Conservation (phyloP, 1,140 invertebrate species). For the Notospermus geniculatus region DNA sequence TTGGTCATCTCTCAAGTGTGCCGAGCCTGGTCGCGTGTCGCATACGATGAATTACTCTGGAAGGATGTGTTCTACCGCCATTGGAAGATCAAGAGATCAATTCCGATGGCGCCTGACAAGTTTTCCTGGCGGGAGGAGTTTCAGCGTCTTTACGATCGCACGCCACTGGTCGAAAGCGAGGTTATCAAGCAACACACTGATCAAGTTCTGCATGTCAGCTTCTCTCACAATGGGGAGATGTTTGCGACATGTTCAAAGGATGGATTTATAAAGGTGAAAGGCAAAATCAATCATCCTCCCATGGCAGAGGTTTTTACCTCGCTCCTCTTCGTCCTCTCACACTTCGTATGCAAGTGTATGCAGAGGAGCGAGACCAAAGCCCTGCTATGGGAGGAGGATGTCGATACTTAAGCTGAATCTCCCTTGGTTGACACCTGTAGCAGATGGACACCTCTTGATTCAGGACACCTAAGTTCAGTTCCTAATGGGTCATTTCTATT, state of each 20-base stretch:
- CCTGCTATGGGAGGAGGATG: no score
- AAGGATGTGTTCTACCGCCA: slow-evolving; percentile 45
- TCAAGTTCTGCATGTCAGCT: slow-evolving; percentile 79
- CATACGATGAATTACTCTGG: slow-evolving; percentile 55
- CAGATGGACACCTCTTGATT: no score
- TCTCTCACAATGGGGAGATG: slow-evolving; percentile 82
- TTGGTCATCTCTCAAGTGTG: slow-evolving; percentile 28
- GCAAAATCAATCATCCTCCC: no score
- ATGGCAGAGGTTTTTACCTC: no score
- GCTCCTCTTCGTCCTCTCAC: no score
- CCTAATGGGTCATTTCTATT: no score
- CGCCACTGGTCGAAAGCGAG: slow-evolving; percentile 75
- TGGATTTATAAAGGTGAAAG: slow-evolving; percentile 64
- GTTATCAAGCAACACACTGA: slow-evolving; percentile 64
- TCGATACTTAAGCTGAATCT: no score
- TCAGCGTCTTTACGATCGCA: slow-evolving; percentile 72
- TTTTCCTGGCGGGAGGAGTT: slow-evolving; percentile 76
- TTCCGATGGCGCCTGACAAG: slow-evolving; percentile 68
- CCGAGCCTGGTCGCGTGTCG: slow-evolving; percentile 45
- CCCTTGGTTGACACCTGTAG: no score
- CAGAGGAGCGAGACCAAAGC: no score
- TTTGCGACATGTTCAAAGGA: slow-evolving; percentile 86
- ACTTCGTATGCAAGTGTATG: no score
- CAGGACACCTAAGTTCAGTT: no score
- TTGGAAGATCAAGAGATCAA: slow-evolving; percentile 64